These are phyloP conservation scores for Bradypodion pumilum DNA, from an alignment of 2,797 vertebrate species.

Conservation along the genomic window DNA sequence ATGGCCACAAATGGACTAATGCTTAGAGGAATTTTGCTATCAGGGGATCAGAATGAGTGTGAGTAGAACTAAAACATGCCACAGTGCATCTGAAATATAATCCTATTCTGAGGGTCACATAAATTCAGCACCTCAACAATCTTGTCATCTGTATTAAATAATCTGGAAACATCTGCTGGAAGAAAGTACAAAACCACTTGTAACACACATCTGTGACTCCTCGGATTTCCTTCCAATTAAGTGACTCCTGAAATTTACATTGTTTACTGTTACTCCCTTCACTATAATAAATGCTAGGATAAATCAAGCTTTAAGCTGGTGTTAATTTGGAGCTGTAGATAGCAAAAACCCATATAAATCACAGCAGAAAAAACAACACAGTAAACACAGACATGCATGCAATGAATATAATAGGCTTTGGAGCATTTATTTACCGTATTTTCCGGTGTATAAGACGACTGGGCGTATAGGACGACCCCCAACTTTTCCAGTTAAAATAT, in stretches of 20 bases:
- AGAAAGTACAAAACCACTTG: not conserved
- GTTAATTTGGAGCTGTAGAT: not conserved
- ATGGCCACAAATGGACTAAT: no score
- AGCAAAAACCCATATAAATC: slow-evolving; percentile 29
- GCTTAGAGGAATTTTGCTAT: no score
- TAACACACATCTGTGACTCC: not conserved
- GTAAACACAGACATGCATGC: not conserved
- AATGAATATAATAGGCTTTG: slow-evolving; percentile 28
- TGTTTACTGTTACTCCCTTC: not conserved
- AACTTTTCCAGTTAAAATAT: no score
- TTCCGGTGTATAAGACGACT: no score
- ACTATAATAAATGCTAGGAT: not conserved
- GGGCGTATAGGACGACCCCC: no score
- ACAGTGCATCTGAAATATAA: not conserved
- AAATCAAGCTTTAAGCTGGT: not conserved
- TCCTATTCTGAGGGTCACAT: not conserved
- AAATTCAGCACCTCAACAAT: not conserved
- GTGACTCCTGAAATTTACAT: not conserved
- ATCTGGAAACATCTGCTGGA: not conserved
- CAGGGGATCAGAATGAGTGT: no score
- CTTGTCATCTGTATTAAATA: not conserved
- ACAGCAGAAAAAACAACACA: slow-evolving; percentile 12
- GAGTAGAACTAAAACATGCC: not conserved
- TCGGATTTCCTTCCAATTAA: not conserved
- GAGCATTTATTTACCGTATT: slow-evolving; percentile 37